Conservation (phyloP, 2,888 invertebrate genomes). For the Amblyjoppa proteus region DNA sequence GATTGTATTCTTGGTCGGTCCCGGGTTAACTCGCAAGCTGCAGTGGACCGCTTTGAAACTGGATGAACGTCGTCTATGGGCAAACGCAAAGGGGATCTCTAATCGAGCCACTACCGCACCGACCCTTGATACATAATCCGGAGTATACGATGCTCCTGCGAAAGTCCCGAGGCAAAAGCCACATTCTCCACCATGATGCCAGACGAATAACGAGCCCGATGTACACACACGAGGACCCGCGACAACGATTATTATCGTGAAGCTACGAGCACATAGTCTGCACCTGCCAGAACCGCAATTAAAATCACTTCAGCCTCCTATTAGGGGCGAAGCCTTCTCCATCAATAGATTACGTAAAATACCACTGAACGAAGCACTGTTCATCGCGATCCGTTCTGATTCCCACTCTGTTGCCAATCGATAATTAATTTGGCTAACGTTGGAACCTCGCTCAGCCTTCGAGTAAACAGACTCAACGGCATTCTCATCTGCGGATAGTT, state of each 20-base stretch:
- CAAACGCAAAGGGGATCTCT: constrained; percentile 46
- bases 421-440: constrained; percentile 60
- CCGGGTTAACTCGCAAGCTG: constrained; percentile 12
- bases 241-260: constrained; percentile 18
- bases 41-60: constrained; percentile 30
- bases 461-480: constrained; percentile 34
- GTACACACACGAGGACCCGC: neutral
- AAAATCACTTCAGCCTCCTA: constrained; percentile 41
- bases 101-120: constrained; percentile 47
- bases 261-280: neutral
- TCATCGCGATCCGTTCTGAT: constrained; percentile 43
- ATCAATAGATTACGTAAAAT: constrained; percentile 20
- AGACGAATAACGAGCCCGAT: constrained; percentile 12
- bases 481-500: constrained; percentile 11
- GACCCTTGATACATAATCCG: constrained; percentile 16
- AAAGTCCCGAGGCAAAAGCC: constrained; percentile 25
- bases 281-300: constrained; percentile 15
- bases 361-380: constrained; percentile 23
- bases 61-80: constrained; percentile 23
- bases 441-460: constrained; percentile 46
- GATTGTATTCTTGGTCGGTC: constrained; percentile 12
- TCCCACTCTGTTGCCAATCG: constrained; percentile 13
- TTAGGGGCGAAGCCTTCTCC: constrained; percentile 13
- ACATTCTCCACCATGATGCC: neutral
- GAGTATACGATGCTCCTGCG: constrained; percentile 31